Conservation (phyloP, 2,888 invertebrate genomes). For the Cosmopolites sordidus region DNA sequence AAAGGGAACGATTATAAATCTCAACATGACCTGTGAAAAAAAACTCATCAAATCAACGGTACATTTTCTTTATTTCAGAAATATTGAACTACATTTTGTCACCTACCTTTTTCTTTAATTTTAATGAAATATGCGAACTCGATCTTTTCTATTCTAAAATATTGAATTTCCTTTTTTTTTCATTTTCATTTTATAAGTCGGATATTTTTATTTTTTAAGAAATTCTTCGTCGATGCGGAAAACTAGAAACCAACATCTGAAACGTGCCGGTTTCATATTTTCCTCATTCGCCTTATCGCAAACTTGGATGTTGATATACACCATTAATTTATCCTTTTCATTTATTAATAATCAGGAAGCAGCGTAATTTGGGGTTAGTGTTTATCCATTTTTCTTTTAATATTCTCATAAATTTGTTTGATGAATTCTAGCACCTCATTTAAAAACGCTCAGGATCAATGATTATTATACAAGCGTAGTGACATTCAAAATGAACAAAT, state of each 20-base stretch:
- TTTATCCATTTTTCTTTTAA: too few relatives aligned
- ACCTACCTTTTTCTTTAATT: slow-evolving; percentile 28
- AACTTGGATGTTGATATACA: too few relatives aligned
- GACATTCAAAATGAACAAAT: neutral
- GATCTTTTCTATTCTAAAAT: slow-evolving; percentile 27
- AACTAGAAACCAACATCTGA: too few relatives aligned
- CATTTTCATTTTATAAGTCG: neutral
- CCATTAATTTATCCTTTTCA: too few relatives aligned
- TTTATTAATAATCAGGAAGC: too few relatives aligned
- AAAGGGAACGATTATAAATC: too few relatives aligned
- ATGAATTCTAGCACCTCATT: slow-evolving; percentile 19
- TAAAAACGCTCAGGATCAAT: slow-evolving; percentile 16
- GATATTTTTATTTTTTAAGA: too few relatives aligned
- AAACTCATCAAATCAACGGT: slow-evolving; percentile 13
- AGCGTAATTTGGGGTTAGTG: too few relatives aligned
- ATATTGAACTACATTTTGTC: slow-evolving; percentile 36
- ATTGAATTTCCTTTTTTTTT: slow-evolving; percentile 20
- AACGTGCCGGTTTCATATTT: too few relatives aligned
- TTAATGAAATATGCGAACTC: slow-evolving; percentile 39
- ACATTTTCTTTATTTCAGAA: slow-evolving; percentile 42
- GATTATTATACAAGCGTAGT: slow-evolving; percentile 21
- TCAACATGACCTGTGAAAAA: too few relatives aligned
- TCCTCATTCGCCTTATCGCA: too few relatives aligned
- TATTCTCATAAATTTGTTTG: neutral
- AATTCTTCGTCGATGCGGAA: too few relatives aligned